Conservation (phyloP, 2,888 invertebrate genomes). For the Polia nebulosa region DNA sequence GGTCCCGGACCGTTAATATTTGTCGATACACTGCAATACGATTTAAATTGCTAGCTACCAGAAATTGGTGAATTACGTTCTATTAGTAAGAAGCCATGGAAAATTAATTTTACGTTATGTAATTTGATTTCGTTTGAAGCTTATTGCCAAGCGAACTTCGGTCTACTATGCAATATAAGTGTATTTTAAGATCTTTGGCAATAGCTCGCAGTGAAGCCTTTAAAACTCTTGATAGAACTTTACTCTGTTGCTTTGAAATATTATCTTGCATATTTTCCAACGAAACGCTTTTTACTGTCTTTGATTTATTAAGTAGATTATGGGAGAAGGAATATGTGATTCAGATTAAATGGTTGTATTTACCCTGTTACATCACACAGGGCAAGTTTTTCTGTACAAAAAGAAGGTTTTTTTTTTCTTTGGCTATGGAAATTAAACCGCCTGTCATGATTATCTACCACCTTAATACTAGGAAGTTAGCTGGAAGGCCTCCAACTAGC, state of each 20-base stretch:
- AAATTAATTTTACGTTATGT: slow-evolving; percentile 61
- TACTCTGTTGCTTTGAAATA: background rate
- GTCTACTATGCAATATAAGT: slow-evolving; percentile 19
- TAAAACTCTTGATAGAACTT: slow-evolving; percentile 13
- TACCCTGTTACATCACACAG: background rate
- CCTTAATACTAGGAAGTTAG: too few relatives aligned
- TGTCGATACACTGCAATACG: slow-evolving; percentile 53
- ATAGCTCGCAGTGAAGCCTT: slow-evolving; percentile 31
- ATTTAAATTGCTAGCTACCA: slow-evolving; percentile 58
- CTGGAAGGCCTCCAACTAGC: too few relatives aligned
- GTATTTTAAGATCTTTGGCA: slow-evolving; percentile 31
- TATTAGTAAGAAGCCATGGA: slow-evolving; percentile 56
- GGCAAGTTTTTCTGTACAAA: background rate
- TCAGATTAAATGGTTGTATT: background rate
- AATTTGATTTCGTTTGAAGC: slow-evolving; percentile 60
- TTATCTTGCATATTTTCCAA: background rate
- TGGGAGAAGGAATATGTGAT: background rate
- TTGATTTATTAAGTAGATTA: background rate
- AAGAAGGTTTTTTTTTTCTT: background rate
- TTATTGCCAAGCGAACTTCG: slow-evolving; percentile 43
- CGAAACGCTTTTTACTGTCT: background rate
- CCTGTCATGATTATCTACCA: too few relatives aligned
- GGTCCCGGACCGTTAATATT: slow-evolving; percentile 47
- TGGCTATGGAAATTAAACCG: background rate
- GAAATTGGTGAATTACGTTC: slow-evolving; percentile 57